Evolutionary conservation across 2,797 vertebrate species (phyloP).

Genomic region (Bradypus variegatus): DNA sequence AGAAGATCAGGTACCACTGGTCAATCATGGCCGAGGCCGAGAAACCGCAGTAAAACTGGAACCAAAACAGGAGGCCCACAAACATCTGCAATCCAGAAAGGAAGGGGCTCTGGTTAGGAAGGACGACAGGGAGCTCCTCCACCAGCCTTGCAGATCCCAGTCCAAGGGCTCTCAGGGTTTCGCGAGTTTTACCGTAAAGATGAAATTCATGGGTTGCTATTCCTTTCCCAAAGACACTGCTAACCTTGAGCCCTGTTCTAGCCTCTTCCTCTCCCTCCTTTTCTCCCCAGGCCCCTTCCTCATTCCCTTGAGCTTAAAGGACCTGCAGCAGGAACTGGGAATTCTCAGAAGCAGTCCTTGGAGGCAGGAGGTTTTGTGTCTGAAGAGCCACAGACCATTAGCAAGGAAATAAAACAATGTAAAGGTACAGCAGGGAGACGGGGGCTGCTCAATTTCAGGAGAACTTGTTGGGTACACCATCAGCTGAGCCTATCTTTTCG

Average conservation of each 20-base stretch:
- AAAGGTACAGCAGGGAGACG: neutral
- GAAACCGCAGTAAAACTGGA: slow-evolving; percentile 98
- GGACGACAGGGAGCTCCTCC: neutral
- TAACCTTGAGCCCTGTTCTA: neutral
- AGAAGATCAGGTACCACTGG: slow-evolving; percentile 99
- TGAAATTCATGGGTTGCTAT: no score
- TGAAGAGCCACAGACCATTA: neutral
- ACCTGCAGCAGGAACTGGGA: no score
- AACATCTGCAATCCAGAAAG: slow-evolving; percentile 85
- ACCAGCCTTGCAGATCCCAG: rapidly evolving
- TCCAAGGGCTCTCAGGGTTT: neutral
- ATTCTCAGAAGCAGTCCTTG: neutral
- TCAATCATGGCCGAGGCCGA: slow-evolving; percentile 96
- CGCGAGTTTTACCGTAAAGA: neutral
- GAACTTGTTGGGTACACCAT: rapidly evolving
- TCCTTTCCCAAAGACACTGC: neutral
- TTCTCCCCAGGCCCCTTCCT: neutral
- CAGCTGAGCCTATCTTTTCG: neutral
- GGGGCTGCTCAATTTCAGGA: neutral
- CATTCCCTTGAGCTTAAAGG: neutral
- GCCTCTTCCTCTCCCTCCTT: neutral
- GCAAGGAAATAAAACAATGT: neutral
- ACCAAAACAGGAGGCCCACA: slow-evolving; percentile 97
- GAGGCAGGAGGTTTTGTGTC: neutral
- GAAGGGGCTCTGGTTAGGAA: neutral